Evolutionary conservation across 2,113 vertebrate genomes (phyloP).

Genomic region (Lampris incognitus): DNA sequence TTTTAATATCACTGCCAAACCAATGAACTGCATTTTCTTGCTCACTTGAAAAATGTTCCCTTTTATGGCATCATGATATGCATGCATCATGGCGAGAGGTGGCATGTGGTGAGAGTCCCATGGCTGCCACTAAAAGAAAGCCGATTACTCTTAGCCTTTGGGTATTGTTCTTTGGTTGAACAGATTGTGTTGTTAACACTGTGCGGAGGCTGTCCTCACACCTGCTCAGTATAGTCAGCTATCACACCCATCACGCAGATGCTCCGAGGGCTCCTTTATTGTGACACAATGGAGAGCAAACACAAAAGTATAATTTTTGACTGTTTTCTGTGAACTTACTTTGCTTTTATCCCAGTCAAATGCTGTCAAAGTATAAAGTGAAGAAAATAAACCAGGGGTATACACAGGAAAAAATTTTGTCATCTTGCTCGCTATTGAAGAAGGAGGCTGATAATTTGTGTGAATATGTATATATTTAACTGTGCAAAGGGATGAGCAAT

Average conservation of each 20-base stretch:
- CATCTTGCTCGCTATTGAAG: conserved; percentile 8
- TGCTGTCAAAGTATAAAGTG: not conserved
- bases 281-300: conserved; percentile 22
- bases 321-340: conserved; percentile 25
- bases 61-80: not conserved
- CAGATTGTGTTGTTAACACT: conserved; percentile 68
- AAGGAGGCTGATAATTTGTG: not conserved
- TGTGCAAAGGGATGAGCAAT: not conserved
- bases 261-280: conserved; percentile 26
- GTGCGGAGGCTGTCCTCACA: conserved; percentile 68
- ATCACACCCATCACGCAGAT: conserved; percentile 38
- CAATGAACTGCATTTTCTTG: not conserved
- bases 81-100: not conserved
- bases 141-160: conserved; percentile 37
- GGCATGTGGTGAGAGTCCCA: not conserved
- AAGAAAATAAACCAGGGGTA: not conserved
- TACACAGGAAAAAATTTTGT: not conserved
- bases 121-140: conserved; percentile 21
- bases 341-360: conserved; percentile 10
- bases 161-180: conserved; percentile 46
- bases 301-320: conserved; percentile 19
- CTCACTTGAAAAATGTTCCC: not conserved
- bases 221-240: conserved; percentile 54
- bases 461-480: not conserved
- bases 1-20: not conserved